These are phyloP conservation scores for Ypsolopha scabrella DNA, from an alignment of 2,888 invertebrate genomes.

Conservation along the genomic window DNA sequence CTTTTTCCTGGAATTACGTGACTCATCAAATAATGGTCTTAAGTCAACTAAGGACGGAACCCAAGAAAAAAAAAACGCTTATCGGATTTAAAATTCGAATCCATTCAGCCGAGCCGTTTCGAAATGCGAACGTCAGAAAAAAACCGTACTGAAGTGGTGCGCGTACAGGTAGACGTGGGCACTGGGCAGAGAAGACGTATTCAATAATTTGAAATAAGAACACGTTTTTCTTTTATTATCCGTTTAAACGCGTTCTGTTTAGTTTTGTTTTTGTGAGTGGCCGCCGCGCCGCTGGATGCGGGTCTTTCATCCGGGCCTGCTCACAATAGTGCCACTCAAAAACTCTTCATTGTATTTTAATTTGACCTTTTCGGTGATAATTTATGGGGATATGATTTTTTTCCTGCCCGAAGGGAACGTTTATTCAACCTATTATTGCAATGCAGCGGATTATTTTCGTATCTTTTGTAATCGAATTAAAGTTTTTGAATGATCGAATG, in stretches of 20 bases:
- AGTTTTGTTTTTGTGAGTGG: constrained; percentile 66
- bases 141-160: constrained; percentile 15
- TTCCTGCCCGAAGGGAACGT: constrained; percentile 38
- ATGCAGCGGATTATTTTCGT: constrained; percentile 39
- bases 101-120: constrained; percentile 36
- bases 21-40: too few species aligned
- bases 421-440: constrained; percentile 61
- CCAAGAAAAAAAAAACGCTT: constrained; percentile 13
- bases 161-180: constrained; percentile 60
- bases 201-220: constrained; percentile 68
- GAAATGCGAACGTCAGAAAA: constrained; percentile 46
- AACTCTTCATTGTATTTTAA: constrained; percentile 70
- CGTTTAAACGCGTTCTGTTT: constrained; percentile 67
- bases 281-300: constrained; percentile 41
- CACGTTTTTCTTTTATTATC: constrained; percentile 67
- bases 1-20: constrained; percentile 2
- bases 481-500: constrained; percentile 29
- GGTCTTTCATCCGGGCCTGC: constrained; percentile 62
- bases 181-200: constrained; percentile 51
- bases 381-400: constrained; percentile 63
- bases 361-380: constrained; percentile 70
- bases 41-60: not conserved
- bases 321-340: constrained; percentile 69
- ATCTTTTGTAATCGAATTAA: constrained; percentile 49
- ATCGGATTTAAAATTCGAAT: constrained; percentile 30